Conservation (phyloP, 2,113 vertebrate genomes). For the Paramisgurnus dabryanus region DNA sequence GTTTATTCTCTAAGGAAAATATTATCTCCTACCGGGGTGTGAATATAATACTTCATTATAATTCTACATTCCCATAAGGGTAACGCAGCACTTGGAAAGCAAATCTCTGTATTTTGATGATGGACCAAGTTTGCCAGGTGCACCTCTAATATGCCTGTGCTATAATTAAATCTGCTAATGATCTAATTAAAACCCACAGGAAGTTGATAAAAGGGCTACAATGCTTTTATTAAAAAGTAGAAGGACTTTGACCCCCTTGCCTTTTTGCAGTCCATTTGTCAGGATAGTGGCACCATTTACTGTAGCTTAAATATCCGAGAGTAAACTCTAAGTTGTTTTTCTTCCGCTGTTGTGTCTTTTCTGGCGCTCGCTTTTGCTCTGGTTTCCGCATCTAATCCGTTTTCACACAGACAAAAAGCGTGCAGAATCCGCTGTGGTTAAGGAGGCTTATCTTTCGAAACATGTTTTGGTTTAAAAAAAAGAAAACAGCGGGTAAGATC, state of each 20-base stretch:
- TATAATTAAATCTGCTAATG: conserved; percentile 58
- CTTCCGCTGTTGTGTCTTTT: conserved; percentile 9
- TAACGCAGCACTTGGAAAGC: conserved; percentile 14
- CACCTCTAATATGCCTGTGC: conserved; percentile 41
- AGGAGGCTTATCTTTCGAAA: conserved; percentile 36
- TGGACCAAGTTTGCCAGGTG: conserved; percentile 53
- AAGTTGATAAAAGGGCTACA: conserved; percentile 24
- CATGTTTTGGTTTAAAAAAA: not conserved
- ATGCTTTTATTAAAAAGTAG: conserved; percentile 27
- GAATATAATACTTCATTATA: conserved; percentile 43
- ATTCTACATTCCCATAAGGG: conserved; percentile 5
- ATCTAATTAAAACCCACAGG: conserved; percentile 46
- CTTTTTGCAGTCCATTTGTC: not conserved
- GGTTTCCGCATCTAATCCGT: conserved; percentile 33
- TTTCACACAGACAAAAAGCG: conserved; percentile 36
- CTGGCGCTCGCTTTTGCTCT: not conserved
- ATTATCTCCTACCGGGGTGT: conserved; percentile 14
- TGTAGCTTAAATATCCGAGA: not conserved
- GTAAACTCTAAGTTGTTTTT: not conserved
- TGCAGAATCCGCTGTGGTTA: conserved; percentile 36
- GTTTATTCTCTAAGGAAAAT: conserved; percentile 15
- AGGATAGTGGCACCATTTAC: not conserved
- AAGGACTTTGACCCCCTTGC: conserved; percentile 13
- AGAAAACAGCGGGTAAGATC: not conserved
- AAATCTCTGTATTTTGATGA: conserved; percentile 25